These are phyloP conservation scores for Creontiades dilutus DNA, from an alignment of 2,888 invertebrate species.

Conservation along the genomic window DNA sequence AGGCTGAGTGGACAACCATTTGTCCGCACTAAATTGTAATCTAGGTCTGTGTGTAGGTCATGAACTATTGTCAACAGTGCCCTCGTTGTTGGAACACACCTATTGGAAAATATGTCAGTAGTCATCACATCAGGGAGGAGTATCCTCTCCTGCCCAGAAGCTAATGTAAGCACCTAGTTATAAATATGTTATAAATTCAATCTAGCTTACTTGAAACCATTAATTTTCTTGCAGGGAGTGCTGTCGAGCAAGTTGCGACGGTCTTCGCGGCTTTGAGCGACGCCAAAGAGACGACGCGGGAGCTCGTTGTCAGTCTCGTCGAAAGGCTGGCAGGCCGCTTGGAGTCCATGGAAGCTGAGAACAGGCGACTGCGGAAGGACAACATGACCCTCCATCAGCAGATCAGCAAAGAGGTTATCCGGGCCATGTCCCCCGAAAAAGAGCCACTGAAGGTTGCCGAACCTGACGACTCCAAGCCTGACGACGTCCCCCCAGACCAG, in stretches of 20 bases:
- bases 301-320: conserved; percentile 77
- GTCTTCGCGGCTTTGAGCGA: conserved; percentile 77
- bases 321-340: conserved; percentile 76
- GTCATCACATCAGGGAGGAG: too few species aligned
- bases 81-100: too few species aligned
- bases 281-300: conserved; percentile 77
- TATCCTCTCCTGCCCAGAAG: too few species aligned
- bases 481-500: not conserved
- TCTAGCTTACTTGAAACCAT: too few species aligned
- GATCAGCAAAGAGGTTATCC: conserved; percentile 66
- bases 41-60: too few species aligned
- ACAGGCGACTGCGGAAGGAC: conserved; percentile 73
- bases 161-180: too few species aligned
- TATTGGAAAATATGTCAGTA: too few species aligned
- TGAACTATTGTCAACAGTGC: too few species aligned
- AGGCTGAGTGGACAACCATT: too few species aligned
- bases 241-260: conserved; percentile 77
- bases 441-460: not conserved
- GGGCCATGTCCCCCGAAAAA: not conserved
- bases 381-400: conserved; percentile 75
- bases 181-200: too few species aligned
- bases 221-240: conserved; percentile 73
- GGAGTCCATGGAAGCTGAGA: conserved; percentile 76
- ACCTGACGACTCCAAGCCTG: conserved; percentile 28
- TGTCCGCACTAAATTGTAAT: too few species aligned